Conservation (phyloP, 2,113 vertebrate genomes). For the Gila orcuttii region DNA sequence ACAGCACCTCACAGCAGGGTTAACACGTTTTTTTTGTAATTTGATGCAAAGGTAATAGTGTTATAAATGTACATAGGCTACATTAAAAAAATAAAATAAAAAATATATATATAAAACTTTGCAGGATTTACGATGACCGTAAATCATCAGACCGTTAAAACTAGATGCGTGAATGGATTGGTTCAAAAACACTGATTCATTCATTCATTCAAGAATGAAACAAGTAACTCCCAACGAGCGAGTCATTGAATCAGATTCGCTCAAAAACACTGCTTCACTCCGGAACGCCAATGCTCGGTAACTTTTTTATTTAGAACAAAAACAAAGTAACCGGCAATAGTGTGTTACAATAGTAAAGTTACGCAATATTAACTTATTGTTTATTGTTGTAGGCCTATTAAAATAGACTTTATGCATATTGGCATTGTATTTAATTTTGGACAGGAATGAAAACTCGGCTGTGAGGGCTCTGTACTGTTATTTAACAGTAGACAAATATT, state of each 20-base stretch:
- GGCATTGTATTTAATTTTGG: neutral
- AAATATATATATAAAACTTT: too few relatives aligned
- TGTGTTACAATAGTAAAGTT: neutral
- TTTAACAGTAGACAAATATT: neutral
- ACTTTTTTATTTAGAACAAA: neutral
- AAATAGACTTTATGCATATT: neutral
- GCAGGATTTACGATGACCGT: too few relatives aligned
- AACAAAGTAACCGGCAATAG: neutral
- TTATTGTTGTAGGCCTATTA: neutral
- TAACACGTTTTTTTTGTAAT: too few relatives aligned
- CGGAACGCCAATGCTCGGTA: neutral
- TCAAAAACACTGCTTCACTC: neutral
- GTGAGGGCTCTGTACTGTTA: neutral
- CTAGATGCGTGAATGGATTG: neutral
- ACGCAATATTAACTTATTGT: neutral
- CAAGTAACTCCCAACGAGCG: neutral
- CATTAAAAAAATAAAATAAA: too few relatives aligned
- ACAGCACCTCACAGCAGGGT: too few relatives aligned
- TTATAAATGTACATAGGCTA: too few relatives aligned
- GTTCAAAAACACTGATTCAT: neutral
- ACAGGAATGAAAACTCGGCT: neutral
- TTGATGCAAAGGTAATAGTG: too few relatives aligned
- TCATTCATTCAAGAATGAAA: neutral
- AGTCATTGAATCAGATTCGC: neutral
- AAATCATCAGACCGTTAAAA: too few relatives aligned